These are phyloP conservation scores for Drosophila murphyi DNA, from an alignment of 1,140 invertebrate genomes.

Conservation along the genomic window DNA sequence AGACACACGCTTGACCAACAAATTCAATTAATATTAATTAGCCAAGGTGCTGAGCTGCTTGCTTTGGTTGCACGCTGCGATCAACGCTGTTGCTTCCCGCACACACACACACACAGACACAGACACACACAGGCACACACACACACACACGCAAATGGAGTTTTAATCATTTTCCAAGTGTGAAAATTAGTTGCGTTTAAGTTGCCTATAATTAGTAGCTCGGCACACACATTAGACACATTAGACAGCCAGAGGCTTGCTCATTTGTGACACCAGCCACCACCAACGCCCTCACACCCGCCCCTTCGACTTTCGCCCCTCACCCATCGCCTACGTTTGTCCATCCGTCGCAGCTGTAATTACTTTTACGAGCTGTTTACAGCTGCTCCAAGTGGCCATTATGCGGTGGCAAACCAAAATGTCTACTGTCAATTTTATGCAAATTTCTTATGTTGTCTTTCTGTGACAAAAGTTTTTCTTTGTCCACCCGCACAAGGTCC, in stretches of 20 bases:
- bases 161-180: conserved; percentile 84
- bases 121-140: conserved; percentile 9
- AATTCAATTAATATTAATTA: conserved; percentile 84
- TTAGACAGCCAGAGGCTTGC: conserved; percentile 26
- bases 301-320: not conserved
- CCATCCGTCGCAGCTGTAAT: conserved; percentile 57
- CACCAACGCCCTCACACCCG: conserved; percentile 17
- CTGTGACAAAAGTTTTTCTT: conserved; percentile 44
- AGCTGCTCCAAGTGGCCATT: conserved; percentile 80
- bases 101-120: conserved; percentile 11
- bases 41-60: conserved; percentile 72
- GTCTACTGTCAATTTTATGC: conserved; percentile 81
- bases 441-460: conserved; percentile 73
- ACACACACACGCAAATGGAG: conserved; percentile 65
- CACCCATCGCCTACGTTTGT: not conserved
- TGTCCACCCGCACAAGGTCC: conserved; percentile 70
- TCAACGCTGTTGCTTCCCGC: conserved; percentile 61
- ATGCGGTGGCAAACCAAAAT: conserved; percentile 64
- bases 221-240: conserved; percentile 33
- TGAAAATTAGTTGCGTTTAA: conserved; percentile 83
- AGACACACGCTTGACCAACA: conserved; percentile 44
- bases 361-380: conserved; percentile 84
- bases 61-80: conserved; percentile 49
- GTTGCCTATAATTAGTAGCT: conserved; percentile 75
- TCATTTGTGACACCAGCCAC: conserved; percentile 51